These are phyloP conservation scores for Melanerpes aurifrons DNA, from an alignment of 2,113 vertebrate genomes.

Conservation along the genomic window DNA sequence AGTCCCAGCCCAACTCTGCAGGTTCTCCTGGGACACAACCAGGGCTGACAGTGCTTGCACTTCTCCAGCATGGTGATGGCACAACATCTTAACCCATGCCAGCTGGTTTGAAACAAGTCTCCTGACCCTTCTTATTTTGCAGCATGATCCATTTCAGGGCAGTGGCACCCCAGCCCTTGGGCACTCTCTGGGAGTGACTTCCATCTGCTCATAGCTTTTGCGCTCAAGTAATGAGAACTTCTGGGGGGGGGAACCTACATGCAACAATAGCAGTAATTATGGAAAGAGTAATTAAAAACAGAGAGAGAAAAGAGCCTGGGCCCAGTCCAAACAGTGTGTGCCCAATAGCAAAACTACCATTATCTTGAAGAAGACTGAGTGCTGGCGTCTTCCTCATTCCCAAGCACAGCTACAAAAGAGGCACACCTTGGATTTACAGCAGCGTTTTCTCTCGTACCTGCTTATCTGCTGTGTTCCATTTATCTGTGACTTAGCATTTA, in stretches of 20 bases:
- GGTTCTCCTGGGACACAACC: not conserved
- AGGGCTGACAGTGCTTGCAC: not conserved
- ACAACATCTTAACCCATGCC: not conserved
- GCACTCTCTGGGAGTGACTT: conserved; percentile 36
- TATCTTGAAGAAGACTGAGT: not conserved
- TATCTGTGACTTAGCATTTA: conserved; percentile 7
- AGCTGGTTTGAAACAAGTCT: not conserved
- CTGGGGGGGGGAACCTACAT: not conserved
- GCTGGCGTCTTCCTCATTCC: not conserved
- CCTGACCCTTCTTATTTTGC: not conserved
- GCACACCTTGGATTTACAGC: not conserved
- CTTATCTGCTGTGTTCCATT: conserved; percentile 29
- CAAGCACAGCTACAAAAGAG: not conserved
- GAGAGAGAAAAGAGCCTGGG: not conserved
- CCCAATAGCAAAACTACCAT: conserved; percentile 5
- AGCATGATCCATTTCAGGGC: not conserved
- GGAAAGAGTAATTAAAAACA: conserved; percentile 8
- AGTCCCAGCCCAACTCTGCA: not conserved
- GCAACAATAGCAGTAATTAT: conserved; percentile 25
- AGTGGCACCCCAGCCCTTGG: conserved; percentile 5
- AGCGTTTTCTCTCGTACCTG: not conserved
- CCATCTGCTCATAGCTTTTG: conserved; percentile 30
- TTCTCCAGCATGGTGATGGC: not conserved
- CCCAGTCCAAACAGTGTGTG: not conserved
- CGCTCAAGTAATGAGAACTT: conserved; percentile 13